Base-by-base conservation (phyloP, 2,888 invertebrate species). In the Venustoraphidia nigricollis region DNA sequence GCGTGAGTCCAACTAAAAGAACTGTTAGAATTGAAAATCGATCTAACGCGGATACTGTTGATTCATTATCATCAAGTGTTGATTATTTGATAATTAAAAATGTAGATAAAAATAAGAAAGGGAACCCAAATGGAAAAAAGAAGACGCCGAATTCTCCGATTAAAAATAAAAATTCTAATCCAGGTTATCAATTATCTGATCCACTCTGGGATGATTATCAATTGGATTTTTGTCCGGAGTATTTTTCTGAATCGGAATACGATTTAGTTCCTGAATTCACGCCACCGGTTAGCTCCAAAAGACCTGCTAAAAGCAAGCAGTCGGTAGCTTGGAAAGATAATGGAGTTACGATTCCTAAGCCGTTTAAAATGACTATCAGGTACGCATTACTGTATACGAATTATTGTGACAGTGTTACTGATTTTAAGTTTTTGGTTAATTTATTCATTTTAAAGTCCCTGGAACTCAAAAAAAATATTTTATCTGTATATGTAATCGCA, bases 341-440 rank as follows among this genome's bases (percentile, higher is more conserved):
- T 53, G 62, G 61, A 6, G 66, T 76, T 14, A 81, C 81, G 1
- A 68, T 79, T 48, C 79, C 81, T 1, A 79, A 79, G 60, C 80
- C 82, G 2, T 83, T 82, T 60, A 75, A 76, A 63, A 81, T 82
- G 73, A 80, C 80, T 2, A 70, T 78, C 55, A 76, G 81, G 82
- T 81, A 66, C 57, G 51, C 50, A 27, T 27, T 27, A 27, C 3
- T 6, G 27, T 27, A 27, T 27, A 27, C 2, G 27, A 27, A 1
- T 3, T 27, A 3, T 27, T 27, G 27, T 27, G 27, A 27, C 27
- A 5, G 27, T 27, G 27, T 27, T 3, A 27, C 27, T 3, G 1
- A 27, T 6, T 27, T 27, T 6, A 6, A 27, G 27, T 27, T 27
- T 6, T 27, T 27, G 3, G 6, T 27, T 3, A 27, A 27, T 27